Evolutionary conservation across 2,113 vertebrate species (phyloP), one percentile per base, ranked within the genome.

Genomic region (Corythornis vintsioides): DNA sequence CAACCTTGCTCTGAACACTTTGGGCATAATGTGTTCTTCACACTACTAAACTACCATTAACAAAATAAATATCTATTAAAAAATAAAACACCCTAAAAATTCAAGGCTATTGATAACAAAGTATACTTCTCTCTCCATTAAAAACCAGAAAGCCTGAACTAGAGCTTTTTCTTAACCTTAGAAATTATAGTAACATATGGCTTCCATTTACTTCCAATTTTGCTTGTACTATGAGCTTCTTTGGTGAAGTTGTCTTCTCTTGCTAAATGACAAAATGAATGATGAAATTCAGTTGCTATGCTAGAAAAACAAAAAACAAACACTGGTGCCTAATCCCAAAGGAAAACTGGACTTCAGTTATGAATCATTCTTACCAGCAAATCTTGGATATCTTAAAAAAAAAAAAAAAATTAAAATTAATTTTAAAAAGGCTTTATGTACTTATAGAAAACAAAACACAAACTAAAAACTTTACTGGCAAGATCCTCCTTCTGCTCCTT

Each of bases 271-370:
- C 97, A 98, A 97, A 97, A 97, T 98, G 97, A 98, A 98, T 98
- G 97, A 98, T 97, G 97, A 98, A 98, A 98, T 98, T 97, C 97
- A 97, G 98, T 98, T 98, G 98, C 98, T 98, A 98, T 97, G 98
- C 97, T 98, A 97, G 97, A 95, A 97, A 98, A 98, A 98, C 97
- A 98, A 97, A 98, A 98, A 98, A 98, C 97, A 98, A 98, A 97
- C 96, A 95, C 73, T 97, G 95, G 96, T 97, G 97, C 97, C 95
- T 96, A 97, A 96, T 98, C 97, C 97, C 98, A 86, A 72, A 97
- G 97, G 98, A 97, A 96, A 97, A 97, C 89, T 97, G 97, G 97
- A 97, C 98, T 97, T 97, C 67, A 26, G 96, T 96, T 97, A 97
- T 98, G 98, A 98, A 98, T 98, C 98, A 98, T 97, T 97, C 92